A percentile compares a stretch with the other conserved stretches of the same genome.
phyloP scores from a whole-genome alignment of 2,797 vertebrate genomes.

The Onychomys torridus region DNA sequence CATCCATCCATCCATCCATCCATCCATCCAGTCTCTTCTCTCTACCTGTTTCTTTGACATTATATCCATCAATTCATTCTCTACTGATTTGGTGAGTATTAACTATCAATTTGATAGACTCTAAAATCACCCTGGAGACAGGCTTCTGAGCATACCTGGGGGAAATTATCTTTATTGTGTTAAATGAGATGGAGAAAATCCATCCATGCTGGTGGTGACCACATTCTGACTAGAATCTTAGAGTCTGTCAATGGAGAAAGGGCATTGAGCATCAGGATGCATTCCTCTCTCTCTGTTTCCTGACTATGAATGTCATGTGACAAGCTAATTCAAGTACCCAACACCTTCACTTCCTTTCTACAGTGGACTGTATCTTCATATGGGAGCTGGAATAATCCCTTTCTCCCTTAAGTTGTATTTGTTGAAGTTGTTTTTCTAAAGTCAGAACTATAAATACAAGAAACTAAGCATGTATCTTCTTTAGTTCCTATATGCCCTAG shows the following conservation, averaged over 20 bases:
- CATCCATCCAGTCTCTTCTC: not conserved
- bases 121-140: not conserved
- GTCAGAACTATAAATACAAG: no score
- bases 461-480: not conserved
- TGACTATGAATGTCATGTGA: not conserved
- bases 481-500: not conserved
- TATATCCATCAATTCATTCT: not conserved
- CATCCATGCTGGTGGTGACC: not conserved
- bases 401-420: not conserved
- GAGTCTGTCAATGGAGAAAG: not conserved
- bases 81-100: not conserved
- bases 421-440: not conserved
- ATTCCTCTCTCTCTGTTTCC: not conserved
- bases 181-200: not conserved
- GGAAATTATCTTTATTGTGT: not conserved
- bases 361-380: not conserved
- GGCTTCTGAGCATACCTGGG: no score
- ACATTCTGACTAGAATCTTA: not conserved
- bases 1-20: not conserved
- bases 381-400: not conserved
- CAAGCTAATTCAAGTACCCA: not conserved
- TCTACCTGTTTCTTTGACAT: not conserved
- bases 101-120: not conserved
- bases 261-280: not conserved
- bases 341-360: not conserved